Evolutionary conservation across 2,113 vertebrate genomes (phyloP), one percentile per base, ranked within the genome.

Genomic region (Channa maculata): DNA sequence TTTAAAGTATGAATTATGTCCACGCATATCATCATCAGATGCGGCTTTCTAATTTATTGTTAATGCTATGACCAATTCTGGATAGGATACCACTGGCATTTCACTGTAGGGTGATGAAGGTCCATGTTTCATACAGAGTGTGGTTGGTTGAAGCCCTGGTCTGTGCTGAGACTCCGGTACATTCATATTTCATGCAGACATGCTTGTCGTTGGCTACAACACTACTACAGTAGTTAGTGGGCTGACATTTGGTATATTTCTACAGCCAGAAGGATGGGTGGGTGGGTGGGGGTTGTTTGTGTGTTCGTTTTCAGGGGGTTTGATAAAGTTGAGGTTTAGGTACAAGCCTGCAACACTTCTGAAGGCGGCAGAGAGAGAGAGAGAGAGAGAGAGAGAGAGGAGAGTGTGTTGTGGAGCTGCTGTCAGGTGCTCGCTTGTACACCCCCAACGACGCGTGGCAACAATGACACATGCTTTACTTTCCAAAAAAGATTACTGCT

Each of bases 101-200:
- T 15, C 24, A 37, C 39, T 24, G 0, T n/a, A 34, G 13, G 14
- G 45, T 44, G 75, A 49, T 51, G 58, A 53, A 53, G 52, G 38
- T 39, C 33, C 66, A 48, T 50, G 51, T 52, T 65, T 48, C 4
- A 36, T 36, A 62, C n/a, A n/a, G n/a, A n/a, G n/a, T n/a, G n/a
- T n/a, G n/a, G n/a, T n/a, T n/a, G n/a, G n/a, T n/a, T n/a, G 65
- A 78, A 60, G 52, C 52, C 14, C 38, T 34, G 9, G 45, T 36
- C 24, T 36, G 65, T 59, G 48, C 75, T 57, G 62, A 83, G 54
- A 77, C 38, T 65, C 49, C 0, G 66, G 70, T 84, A 82, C 71
- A 45, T 37, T 48, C 51, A 9, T 12, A 36, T 66, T 71, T 65
- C 11, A 54, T 64, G 12, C 51, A 36, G 34, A 55, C 34, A n/a